Percentiles rank a stretch among this genome's conserved stretches.
Evolutionary conservation across 2,113 vertebrate species (phyloP).

Genomic region (Sminthopsis crassicaudata): DNA sequence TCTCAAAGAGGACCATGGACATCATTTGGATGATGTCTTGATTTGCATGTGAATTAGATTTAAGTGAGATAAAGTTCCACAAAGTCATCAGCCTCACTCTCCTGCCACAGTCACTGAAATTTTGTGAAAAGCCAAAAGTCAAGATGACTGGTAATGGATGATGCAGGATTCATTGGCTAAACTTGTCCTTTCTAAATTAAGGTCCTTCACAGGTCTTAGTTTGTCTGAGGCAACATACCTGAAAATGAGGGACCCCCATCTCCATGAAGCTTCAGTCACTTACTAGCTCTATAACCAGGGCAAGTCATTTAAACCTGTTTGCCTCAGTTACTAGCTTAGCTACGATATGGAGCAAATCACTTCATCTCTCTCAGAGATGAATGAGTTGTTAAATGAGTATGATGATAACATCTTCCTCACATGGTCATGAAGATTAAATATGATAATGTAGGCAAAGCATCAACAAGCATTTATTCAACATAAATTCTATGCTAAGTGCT

Average conservation of each 20-base stretch:
- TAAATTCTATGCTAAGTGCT: background rate
- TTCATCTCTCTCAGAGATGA: background rate
- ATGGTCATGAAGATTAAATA: background rate
- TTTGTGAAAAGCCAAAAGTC: no score
- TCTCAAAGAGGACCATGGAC: background rate
- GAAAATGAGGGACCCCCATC: background rate
- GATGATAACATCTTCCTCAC: background rate
- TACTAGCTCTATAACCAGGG: background rate
- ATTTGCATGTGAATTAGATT: background rate
- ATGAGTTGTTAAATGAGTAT: background rate
- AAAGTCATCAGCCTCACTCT: background rate
- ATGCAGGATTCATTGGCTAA: no score
- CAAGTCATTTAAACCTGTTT: background rate
- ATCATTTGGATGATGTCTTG: background rate
- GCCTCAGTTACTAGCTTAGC: background rate
- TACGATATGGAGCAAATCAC: background rate
- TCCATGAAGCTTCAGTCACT: background rate
- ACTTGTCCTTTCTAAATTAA: no score
- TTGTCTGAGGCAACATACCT: background rate
- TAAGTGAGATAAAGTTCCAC: background rate
- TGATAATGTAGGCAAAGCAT: background rate
- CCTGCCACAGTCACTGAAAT: background rate
- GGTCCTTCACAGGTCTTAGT: background rate
- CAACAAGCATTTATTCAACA: background rate
- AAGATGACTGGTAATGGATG: no score